phyloP scores from a whole-genome alignment of 2,797 vertebrate genomes.

The Eulemur rubriventer region DNA sequence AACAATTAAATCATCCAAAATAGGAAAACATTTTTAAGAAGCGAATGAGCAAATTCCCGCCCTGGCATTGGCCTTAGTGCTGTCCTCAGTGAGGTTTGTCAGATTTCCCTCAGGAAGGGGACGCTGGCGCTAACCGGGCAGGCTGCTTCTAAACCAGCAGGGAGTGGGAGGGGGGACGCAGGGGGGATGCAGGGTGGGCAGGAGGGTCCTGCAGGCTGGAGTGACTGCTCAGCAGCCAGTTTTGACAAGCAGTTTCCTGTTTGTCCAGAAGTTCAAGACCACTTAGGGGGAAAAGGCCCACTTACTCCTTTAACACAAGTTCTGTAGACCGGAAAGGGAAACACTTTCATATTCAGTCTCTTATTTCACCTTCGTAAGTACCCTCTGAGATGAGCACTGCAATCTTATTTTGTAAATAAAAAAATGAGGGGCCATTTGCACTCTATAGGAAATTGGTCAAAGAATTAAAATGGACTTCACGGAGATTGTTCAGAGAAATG shows the following conservation, averaged over 20 bases:
- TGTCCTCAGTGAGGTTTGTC: not conserved
- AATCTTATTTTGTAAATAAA: conserved; percentile 13
- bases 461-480: not conserved
- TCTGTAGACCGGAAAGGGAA: not conserved
- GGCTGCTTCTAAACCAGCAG: not conserved
- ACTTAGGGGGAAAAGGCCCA: not conserved
- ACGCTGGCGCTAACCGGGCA: not conserved
- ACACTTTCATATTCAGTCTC: not conserved
- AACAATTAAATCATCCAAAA: not conserved
- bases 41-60: not conserved
- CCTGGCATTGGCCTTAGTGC: not conserved
- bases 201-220: not conserved
- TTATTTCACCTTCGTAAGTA: not conserved
- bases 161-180: not conserved
- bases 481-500: not conserved
- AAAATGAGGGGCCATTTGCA: not conserved
- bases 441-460: not conserved
- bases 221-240: not conserved
- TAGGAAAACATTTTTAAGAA: not conserved
- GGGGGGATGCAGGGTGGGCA: too few species aligned
- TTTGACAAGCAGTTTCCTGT: not conserved
- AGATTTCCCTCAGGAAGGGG: not conserved
- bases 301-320: not conserved
- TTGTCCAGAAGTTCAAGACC: not conserved
- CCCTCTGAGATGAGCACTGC: not conserved